phyloP scores from a whole-genome alignment of 64 coral and sea anemone genomes.

The Pocillopora verrucosa region DNA sequence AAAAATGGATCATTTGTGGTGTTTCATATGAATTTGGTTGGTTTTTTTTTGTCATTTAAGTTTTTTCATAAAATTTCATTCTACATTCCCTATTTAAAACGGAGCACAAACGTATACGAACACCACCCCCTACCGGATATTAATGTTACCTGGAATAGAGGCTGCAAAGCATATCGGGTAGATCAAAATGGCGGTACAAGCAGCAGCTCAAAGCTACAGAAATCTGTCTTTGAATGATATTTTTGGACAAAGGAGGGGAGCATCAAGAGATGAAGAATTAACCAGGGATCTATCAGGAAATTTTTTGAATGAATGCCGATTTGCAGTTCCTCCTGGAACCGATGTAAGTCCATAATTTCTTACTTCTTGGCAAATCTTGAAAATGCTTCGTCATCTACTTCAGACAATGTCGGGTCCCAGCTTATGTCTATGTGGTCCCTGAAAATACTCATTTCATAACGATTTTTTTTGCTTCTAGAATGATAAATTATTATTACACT shows the following conservation, averaged over 20 bases:
- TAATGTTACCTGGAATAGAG: neutral
- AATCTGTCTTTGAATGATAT: constrained; percentile 79
- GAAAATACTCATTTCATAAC: no score
- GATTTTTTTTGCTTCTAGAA: no score
- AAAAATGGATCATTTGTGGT: no score
- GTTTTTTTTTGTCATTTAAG: no score
- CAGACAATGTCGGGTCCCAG: neutral
- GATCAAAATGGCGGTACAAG: constrained; percentile 82
- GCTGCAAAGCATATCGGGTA: neutral
- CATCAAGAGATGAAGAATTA: constrained; percentile 41
- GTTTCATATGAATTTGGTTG: no score
- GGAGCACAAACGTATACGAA: no score
- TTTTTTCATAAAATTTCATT: no score
- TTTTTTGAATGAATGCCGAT: constrained; percentile 74
- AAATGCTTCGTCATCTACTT: constrained; percentile 45
- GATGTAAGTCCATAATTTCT: constrained; percentile 59
- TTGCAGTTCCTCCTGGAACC: constrained; percentile 74
- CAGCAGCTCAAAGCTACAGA: constrained; percentile 59
- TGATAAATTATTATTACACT: no score
- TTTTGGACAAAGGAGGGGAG: constrained; percentile 58
- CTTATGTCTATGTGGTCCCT: neutral
- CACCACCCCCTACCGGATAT: neutral
- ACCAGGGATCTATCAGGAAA: constrained; percentile 56
- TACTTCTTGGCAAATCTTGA: neutral
- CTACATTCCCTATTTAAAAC: no score